These are phyloP conservation scores for Neofelis nebulosa DNA, from an alignment of 2,113 vertebrate genomes.

Conservation along the genomic window DNA sequence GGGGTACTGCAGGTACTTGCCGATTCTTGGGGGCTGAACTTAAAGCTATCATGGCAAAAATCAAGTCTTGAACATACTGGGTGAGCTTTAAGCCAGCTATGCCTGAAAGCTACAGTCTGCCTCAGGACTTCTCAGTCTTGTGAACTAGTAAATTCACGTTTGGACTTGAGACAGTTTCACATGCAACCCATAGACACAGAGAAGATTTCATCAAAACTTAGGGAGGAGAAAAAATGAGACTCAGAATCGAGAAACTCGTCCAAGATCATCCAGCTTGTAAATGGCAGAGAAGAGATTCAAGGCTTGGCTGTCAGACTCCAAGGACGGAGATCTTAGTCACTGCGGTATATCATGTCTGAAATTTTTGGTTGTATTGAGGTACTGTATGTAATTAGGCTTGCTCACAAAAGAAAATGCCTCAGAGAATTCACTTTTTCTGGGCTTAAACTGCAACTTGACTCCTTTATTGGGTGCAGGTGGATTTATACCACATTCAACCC, in stretches of 20 bases:
- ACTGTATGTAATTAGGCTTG: neutral
- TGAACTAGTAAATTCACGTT: neutral
- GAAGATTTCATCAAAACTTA: neutral
- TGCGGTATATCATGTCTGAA: neutral
- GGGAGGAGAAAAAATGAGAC: neutral
- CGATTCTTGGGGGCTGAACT: neutral
- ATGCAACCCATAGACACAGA: neutral
- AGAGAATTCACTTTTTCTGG: neutral
- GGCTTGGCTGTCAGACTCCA: neutral
- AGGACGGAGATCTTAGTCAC: neutral
- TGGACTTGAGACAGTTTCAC: conserved; percentile 6
- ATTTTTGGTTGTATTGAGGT: neutral
- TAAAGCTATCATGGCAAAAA: neutral
- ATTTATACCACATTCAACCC: neutral
- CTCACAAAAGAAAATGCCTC: conserved; percentile 1
- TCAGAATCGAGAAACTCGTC: neutral
- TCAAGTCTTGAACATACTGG: neutral
- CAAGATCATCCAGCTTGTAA: neutral
- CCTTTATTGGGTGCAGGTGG: neutral
- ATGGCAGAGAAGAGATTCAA: neutral
- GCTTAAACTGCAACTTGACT: neutral
- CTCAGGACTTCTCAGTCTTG: neutral
- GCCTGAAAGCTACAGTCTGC: neutral
- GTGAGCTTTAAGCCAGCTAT: neutral
- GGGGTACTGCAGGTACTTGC: neutral